Evolutionary conservation across 2,113 vertebrate genomes (phyloP), one percentile per base, ranked within the genome.

Genomic region (Sinocyclocheilus maitianheensis): DNA sequence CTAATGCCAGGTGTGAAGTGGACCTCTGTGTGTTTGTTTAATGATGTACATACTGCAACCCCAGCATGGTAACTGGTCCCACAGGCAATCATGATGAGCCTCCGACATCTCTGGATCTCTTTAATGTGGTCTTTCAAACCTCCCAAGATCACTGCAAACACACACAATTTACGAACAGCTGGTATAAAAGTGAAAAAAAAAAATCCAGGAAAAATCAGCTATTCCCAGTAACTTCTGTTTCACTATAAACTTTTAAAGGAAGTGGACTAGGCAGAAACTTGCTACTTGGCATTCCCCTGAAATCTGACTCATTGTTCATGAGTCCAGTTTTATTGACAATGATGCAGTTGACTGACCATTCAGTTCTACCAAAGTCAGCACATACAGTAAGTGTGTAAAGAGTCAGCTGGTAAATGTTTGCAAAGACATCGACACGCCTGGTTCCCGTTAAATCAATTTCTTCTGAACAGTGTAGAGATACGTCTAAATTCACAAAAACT

Each of bases 81-180:
- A 53, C 98, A 99, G 6, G 97, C 98, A 74, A 99, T 99, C 20
- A 99, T 96, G 91, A 99, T 99, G 65, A 99, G 92, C 22, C 98
- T 94, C 1, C 98, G 95, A 88, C 98, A 99, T 87, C 98, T 93
- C 93, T 98, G 97, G 88, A 99, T 99, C 95, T 99, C 98, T 92
- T 99, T 99, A 83, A 99, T 98, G 94, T 99, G 98, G 91, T 99
- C 98, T 92, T 99, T 99, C 90, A 99, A 89, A 86, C 98, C 98
- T 0, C 98, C 98, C 16, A 99, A 94, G 34, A 91, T 99, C 83
- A 99, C 98, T 99, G 91, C 6, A 77, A 87, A 87, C 24, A 88
- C 72, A 48, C 76, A 89, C 16, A 24, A 62, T 24, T 60, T 11
- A n/a, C 16, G n/a, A 60, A 46, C 34, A 48, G 3, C 7, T 11